Base-by-base conservation (phyloP, 2,113 vertebrate species). In the Varanus salvator region DNA sequence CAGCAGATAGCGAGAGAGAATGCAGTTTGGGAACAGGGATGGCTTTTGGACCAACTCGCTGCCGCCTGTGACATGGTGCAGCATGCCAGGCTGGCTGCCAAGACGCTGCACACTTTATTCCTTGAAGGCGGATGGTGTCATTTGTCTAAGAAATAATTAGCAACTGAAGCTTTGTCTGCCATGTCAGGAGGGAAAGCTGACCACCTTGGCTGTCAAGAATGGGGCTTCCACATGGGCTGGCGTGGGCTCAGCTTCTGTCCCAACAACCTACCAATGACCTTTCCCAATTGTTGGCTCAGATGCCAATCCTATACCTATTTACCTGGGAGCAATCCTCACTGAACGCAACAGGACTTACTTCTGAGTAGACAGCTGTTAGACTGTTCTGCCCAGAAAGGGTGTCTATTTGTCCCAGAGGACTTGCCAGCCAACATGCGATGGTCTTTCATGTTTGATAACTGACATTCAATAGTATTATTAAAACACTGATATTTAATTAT, bases 111-210 rank as follows among this genome's bases (percentile, higher is more conserved):
- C 83, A 54, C 82, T 38, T 89, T 89, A 54, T 89, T 89, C 74
- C 88, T 89, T 77, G 82, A 78, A 85, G 48, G 74, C 48, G 14
- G 82, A 31, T 54, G 82, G 60, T 71, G 74, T 69, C 74, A 57
- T 85, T 78, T 17, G 64, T 69, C 60, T 78, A 71, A 54, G n/a
- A 77, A 89, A 85, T 82, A 89, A 87, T 50, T 87, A 87, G 57
- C 38, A 76, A 84, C 57, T 84, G 83, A 89, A 38, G 44, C 57
- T 84, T 52, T 68, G 72, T 29, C 29, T 85, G 77, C 60, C 29
- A 52, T 12, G 6, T 84, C 75, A 6, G 72, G 64, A 76, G 74
- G 68, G 72, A 64, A 77, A 69, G 88, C 72, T 71, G 57, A 68
- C 66, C 72, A 38, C 31, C 21, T 27, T 77, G 72, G 21, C 77